Base-by-base conservation (phyloP, 2,797 vertebrate genomes). In the Tenualosa thibaudeaui region DNA sequence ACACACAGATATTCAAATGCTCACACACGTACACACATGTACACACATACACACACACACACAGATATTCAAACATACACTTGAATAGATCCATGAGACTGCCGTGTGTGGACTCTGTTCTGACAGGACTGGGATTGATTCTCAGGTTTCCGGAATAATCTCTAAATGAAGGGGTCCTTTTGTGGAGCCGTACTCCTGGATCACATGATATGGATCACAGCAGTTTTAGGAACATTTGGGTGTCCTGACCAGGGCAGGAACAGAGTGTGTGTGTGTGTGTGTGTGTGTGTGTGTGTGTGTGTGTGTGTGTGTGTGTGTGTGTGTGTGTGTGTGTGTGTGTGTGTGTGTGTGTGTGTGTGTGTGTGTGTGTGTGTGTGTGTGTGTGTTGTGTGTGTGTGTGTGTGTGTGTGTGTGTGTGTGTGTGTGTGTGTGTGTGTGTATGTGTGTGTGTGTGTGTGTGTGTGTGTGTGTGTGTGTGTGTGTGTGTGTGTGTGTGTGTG, bases 131-230 rank as follows among this genome's bases (percentile, higher is more conserved):
- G 68, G 31, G 68, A 75, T 40, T 43, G 68, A 75, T 40, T 43
- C 31, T 75, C 68, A 17, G 31, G 68, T 84, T 87, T 86, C 78
- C 22, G n/a, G 68, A 87, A 86, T 68, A 89, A 88, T 88, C 84
- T 83, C 46, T 68, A 88, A 85, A 84, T 86, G 37, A 81, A 46
- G 62, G 65, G 83, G 87, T 26, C 83, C 81, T 37, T 83, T 13
- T 81, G 50, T 26, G 65, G 65, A 40, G 24, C 37, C 5, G 31
- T 10, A 71, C 40, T 43, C 68, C 62, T 31, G 15, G 5, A 40
- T 75, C 68, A 75, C 31, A 75, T 75, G 68, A 75, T 31, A 75
- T 13, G 31, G 68, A 75, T 75, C 31, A 75, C 9, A 40, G 24
- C 13, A 17, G 56, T 58, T 75, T 43, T 75, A 17, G 68, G 68